Evolutionary conservation across 2,888 invertebrate genomes (phyloP).

Genomic region (Byasa hedistus): DNA sequence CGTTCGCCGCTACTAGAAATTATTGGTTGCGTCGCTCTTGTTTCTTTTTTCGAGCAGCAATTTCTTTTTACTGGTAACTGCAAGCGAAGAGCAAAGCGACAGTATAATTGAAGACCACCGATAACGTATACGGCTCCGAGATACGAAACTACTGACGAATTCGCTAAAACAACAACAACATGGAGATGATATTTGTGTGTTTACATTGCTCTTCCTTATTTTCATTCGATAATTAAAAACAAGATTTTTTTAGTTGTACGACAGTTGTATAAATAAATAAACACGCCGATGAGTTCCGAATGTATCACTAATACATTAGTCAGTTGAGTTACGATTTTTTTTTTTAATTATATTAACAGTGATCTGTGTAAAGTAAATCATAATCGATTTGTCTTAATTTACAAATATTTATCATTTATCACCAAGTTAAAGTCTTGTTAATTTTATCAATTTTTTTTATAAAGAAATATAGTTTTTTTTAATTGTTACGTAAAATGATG

Average conservation of each 20-base stretch:
- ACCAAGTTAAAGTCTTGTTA: no score
- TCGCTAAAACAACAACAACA: background rate
- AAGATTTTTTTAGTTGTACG: background rate
- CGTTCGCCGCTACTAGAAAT: slow-evolving; percentile 69
- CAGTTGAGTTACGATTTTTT: background rate
- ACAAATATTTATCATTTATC: no score
- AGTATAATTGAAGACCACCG: background rate
- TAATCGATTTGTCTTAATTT: background rate
- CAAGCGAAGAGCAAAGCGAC: background rate
- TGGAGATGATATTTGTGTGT: slow-evolving; percentile 25
- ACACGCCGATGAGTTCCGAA: background rate
- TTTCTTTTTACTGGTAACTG: background rate
- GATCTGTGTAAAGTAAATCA: background rate
- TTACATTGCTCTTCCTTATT: slow-evolving; percentile 20
- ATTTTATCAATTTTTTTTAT: no score
- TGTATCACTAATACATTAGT: background rate
- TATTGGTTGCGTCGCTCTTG: slow-evolving; percentile 41
- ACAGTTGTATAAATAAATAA: background rate
- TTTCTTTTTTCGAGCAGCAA: slow-evolving; percentile 3
- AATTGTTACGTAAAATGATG: no score
- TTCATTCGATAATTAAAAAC: slow-evolving; percentile 17
- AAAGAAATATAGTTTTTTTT: no score
- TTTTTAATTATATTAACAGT: background rate
- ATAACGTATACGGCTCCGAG: background rate
- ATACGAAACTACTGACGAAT: background rate